Conservation (phyloP, 2,888 invertebrate species). For the Mechanitis mazaeus region DNA sequence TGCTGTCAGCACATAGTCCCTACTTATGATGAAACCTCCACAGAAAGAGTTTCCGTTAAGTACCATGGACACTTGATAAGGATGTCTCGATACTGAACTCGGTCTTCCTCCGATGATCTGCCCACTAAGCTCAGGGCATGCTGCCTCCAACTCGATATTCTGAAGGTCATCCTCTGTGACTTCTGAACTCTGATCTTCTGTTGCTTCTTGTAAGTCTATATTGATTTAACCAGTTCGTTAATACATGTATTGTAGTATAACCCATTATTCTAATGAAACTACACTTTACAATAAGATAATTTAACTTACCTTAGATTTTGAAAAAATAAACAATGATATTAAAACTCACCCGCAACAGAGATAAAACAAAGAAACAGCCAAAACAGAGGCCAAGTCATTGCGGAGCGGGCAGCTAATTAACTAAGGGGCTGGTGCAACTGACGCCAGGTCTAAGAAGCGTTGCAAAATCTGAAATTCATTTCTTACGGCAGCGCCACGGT, state of each 20-base stretch:
- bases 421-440: conserved; percentile 30
- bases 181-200: conserved; percentile 36
- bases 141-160: conserved; percentile 52
- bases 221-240: not conserved
- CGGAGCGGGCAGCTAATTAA: conserved; percentile 32
- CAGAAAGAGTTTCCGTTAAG: conserved; percentile 69
- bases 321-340: conserved; percentile 12
- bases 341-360: conserved; percentile 39
- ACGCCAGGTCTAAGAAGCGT: conserved; percentile 42
- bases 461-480: conserved; percentile 50
- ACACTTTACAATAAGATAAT: too few species aligned
- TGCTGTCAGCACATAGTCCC: conserved; percentile 60
- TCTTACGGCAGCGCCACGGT: conserved; percentile 57
- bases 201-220: conserved; percentile 61
- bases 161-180: conserved; percentile 41
- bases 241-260: too few species aligned
- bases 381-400: conserved; percentile 32
- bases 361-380: conserved; percentile 35
- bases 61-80: conserved; percentile 64
- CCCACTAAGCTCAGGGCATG: conserved; percentile 63
- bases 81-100: conserved; percentile 60
- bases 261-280: too few species aligned
- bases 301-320: not conserved
- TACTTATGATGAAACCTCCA: conserved; percentile 67
- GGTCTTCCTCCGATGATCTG: conserved; percentile 67